Conservation (phyloP, 2,888 invertebrate genomes). For the Agrotis segetum region DNA sequence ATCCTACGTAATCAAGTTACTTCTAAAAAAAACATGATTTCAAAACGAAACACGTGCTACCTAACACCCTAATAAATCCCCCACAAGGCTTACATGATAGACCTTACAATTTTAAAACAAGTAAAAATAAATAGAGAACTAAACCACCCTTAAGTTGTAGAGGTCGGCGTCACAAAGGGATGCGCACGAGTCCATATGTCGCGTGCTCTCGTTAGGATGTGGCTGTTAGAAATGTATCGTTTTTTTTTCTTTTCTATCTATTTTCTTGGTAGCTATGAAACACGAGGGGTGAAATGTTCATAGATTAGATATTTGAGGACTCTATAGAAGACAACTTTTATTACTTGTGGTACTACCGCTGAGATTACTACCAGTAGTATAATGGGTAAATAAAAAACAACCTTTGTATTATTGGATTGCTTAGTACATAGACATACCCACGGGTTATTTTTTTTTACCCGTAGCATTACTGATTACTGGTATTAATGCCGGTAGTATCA, state of each 20-base stretch:
- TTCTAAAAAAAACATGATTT: background rate
- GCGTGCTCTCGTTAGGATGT: conserved; percentile 66
- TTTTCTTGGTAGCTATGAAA: conserved; percentile 42
- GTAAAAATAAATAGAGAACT: conserved; percentile 64
- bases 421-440: too few relatives aligned
- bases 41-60: background rate
- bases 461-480: too few relatives aligned
- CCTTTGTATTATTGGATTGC: too few relatives aligned
- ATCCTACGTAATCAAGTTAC: too few relatives aligned
- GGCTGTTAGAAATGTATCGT: conserved; percentile 41
- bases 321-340: too few relatives aligned
- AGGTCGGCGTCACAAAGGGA: conserved; percentile 73
- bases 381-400: too few relatives aligned
- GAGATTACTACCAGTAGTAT: too few relatives aligned
- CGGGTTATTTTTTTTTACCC: too few relatives aligned
- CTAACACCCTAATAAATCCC: background rate
- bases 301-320: conserved; percentile 10
- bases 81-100: background rate
- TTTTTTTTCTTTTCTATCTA: conserved; percentile 44
- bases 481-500: too few relatives aligned
- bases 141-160: conserved; percentile 55
- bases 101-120: conserved; percentile 46
- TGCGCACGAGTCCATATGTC: conserved; percentile 87
- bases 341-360: too few relatives aligned
- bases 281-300: conserved; percentile 22